phyloP scores from a whole-genome alignment of 30 jellyfish, hydroid and myxozoan species.

The Rhopilema esculentum region DNA sequence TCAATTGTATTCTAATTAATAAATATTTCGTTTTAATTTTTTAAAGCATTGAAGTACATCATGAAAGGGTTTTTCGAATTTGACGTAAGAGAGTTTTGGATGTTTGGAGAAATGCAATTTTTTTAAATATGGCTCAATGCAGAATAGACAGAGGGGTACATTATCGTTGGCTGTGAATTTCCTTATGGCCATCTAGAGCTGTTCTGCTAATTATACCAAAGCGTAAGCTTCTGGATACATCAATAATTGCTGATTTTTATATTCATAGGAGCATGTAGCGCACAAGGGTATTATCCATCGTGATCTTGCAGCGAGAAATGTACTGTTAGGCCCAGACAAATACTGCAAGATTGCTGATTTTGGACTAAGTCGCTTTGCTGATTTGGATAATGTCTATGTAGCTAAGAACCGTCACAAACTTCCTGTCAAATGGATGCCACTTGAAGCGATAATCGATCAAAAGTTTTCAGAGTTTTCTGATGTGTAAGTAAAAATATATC shows the following conservation, averaged over 20 bases:
- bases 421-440: background rate
- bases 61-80: too few relatives aligned
- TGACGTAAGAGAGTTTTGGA: too few relatives aligned
- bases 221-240: too few relatives aligned
- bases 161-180: too few relatives aligned
- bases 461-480: background rate
- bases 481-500: background rate
- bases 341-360: background rate
- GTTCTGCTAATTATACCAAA: too few relatives aligned
- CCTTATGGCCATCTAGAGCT: too few relatives aligned
- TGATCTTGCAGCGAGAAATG: background rate
- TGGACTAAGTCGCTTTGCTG: background rate
- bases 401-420: background rate
- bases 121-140: too few relatives aligned
- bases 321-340: background rate
- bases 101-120: too few relatives aligned
- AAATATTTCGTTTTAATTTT: too few relatives aligned
- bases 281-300: background rate
- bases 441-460: background rate
- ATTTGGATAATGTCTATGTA: background rate
- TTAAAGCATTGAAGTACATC: too few relatives aligned
- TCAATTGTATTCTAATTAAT: too few relatives aligned
- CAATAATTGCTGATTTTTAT: background rate
- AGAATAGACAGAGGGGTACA: too few relatives aligned
- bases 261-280: background rate